A percentile compares a stretch with the other conserved stretches of the same genome.
These are phyloP conservation scores for Calephelis nemesis DNA, from an alignment of 1,140 invertebrate genomes.

Conservation along the genomic window DNA sequence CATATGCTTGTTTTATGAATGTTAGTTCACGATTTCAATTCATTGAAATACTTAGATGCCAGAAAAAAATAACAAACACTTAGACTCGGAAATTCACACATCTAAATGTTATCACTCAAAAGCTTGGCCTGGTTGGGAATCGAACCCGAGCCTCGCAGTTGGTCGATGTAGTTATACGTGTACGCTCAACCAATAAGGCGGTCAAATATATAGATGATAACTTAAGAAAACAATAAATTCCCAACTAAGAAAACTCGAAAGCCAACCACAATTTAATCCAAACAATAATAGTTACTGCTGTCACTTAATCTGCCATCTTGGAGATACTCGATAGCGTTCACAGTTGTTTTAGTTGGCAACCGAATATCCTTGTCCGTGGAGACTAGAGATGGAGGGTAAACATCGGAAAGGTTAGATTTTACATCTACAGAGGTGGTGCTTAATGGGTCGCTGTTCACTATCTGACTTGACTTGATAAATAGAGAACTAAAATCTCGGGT, in stretches of 20 bases:
- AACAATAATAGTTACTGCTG: conserved; percentile 6
- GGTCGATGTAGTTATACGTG: no score
- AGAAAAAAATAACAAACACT: no score
- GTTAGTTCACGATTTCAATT: no score
- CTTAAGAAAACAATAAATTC: background rate
- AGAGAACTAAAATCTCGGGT: no score
- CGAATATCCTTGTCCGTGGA: conserved; percentile 6
- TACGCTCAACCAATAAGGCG: no score
- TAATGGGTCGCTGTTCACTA: background rate
- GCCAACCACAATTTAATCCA: conserved; percentile 9
- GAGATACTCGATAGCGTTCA: background rate
- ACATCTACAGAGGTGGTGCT: conserved; percentile 10
- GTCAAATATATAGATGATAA: no score
- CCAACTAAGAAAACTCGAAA: background rate
- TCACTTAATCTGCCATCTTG: conserved; percentile 13
- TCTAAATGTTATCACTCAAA: no score
- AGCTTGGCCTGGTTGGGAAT: no score
- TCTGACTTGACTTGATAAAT: background rate
- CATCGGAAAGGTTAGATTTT: conserved; percentile 16
- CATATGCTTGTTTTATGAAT: no score
- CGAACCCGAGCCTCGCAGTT: no score
- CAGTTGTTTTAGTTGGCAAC: conserved; percentile 17
- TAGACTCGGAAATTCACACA: no score
- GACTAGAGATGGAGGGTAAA: conserved; percentile 10
- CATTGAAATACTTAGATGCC: no score